These are phyloP conservation scores for Clarias platycephalus DNA, from an alignment of 2,797 vertebrate species.

Conservation along the genomic window DNA sequence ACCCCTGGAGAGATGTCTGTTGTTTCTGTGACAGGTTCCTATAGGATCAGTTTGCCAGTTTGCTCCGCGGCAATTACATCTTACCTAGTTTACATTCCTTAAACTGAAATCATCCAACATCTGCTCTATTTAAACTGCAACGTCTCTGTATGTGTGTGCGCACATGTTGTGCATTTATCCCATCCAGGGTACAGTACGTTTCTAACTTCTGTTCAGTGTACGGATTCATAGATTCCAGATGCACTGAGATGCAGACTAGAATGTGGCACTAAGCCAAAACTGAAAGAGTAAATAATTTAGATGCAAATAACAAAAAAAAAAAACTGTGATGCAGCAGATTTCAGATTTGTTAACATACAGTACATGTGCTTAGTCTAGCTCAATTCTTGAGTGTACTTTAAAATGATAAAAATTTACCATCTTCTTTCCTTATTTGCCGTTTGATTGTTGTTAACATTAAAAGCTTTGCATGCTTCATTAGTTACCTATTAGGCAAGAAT, in stretches of 20 bases:
- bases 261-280: not conserved
- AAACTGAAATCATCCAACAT: too few species aligned
- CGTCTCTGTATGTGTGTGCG: not conserved
- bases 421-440: too few species aligned
- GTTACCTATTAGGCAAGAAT: not conserved
- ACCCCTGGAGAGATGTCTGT: too few species aligned
- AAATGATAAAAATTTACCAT: not conserved
- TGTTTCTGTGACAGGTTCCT: too few species aligned
- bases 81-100: too few species aligned
- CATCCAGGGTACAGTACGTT: not conserved
- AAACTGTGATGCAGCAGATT: not conserved
- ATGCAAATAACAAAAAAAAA: not conserved
- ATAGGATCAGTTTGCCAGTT: too few species aligned
- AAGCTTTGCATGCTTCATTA: not conserved
- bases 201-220: not conserved
- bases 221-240: not conserved
- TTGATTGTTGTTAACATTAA: not conserved
- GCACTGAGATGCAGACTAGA: not conserved
- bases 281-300: constrained; percentile 11
- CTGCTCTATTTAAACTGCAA: too few species aligned
- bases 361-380: not conserved
- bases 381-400: not conserved
- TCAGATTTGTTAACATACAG: not conserved
- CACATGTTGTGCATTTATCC: not conserved
- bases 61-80: too few species aligned